Evolutionary conservation across 2,113 vertebrate genomes (phyloP).

Genomic region (Proterorhinus semilunaris): DNA sequence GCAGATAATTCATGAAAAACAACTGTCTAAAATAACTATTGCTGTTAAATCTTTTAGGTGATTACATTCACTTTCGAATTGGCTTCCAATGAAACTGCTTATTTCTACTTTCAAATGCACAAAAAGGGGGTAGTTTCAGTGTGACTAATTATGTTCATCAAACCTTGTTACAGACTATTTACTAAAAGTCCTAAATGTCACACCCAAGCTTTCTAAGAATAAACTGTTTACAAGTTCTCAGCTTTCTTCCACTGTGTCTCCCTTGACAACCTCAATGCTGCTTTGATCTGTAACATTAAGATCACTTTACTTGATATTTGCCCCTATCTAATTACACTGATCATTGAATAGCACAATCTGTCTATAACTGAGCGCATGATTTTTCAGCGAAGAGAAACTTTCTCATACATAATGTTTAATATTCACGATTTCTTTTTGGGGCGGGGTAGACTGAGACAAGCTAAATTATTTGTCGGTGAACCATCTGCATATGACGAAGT

Average conservation of each 20-base stretch:
- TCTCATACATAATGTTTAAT: conserved; percentile 52
- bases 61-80: too few species aligned
- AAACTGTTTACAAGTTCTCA: conserved; percentile 19
- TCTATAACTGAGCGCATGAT: conserved; percentile 43
- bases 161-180: conserved; percentile 16
- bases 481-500: conserved; percentile 45
- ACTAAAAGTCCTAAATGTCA: conserved; percentile 37
- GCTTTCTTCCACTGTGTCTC: conserved; percentile 30
- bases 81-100: too few species aligned
- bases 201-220: conserved; percentile 13
- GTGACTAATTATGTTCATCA: background rate
- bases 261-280: conserved; percentile 36
- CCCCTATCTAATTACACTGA: conserved; percentile 69
- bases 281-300: conserved; percentile 63
- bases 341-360: conserved; percentile 72
- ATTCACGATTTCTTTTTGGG: conserved; percentile 37
- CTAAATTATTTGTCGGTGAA: conserved; percentile 60
- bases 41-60: too few species aligned
- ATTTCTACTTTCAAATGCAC: background rate
- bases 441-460: conserved; percentile 44
- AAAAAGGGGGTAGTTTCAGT: background rate
- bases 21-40: too few species aligned
- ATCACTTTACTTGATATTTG: conserved; percentile 58
- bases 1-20: too few species aligned
- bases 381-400: conserved; percentile 55